Percentiles rank a stretch among this genome's conserved stretches.
Evolutionary conservation across 2,113 vertebrate genomes (phyloP).

Genomic region (Sinocyclocheilus anshuiensis): DNA sequence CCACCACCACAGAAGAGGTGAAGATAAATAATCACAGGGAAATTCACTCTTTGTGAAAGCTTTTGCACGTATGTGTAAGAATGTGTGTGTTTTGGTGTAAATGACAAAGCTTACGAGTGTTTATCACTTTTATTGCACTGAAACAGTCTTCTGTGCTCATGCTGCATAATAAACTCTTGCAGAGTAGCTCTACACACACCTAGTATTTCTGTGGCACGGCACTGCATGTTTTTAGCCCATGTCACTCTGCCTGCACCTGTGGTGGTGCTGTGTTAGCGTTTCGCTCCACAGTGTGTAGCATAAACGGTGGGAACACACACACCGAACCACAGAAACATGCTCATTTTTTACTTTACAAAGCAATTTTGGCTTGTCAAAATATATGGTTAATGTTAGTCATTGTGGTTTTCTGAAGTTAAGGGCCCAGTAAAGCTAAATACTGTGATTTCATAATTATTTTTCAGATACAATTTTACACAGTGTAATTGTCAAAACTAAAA

Average conservation of each 20-base stretch:
- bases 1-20: constrained; percentile 20
- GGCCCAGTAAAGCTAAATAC: neutral
- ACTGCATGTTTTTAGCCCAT: neutral
- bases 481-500: neutral
- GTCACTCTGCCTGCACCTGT: constrained; percentile 49
- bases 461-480: neutral
- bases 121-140: neutral
- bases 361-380: neutral
- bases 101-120: neutral
- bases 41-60: neutral
- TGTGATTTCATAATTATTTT: neutral
- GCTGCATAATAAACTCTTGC: neutral
- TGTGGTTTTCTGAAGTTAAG: neutral
- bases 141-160: neutral
- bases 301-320: constrained; percentile 50
- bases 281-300: constrained; percentile 49
- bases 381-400: neutral
- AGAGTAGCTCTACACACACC: constrained; percentile 2
- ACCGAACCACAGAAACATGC: constrained; percentile 54
- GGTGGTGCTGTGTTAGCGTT: constrained; percentile 60
- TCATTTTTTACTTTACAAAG: constrained; percentile 1
- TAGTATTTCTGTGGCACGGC: constrained; percentile 1
- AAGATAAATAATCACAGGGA: constrained; percentile 45
- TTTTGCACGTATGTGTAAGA: neutral
- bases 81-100: constrained; percentile 5